Percentiles rank a stretch among this genome's conserved stretches.
These are phyloP conservation scores for Hyles lineata DNA, from an alignment of 2,888 invertebrate species.

Conservation along the genomic window DNA sequence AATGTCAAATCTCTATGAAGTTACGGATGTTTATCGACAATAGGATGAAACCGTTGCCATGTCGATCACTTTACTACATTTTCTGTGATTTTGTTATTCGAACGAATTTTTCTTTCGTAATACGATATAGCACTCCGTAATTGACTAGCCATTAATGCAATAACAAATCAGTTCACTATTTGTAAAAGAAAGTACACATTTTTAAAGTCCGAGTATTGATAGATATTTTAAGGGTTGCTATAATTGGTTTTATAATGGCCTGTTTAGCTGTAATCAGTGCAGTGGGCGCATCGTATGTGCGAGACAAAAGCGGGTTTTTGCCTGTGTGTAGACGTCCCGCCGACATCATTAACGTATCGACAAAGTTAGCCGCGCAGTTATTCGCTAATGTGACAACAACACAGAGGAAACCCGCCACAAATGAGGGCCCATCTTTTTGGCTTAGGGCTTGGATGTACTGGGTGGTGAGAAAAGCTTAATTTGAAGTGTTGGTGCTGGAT, in stretches of 20 bases:
- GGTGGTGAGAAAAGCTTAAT: slow-evolving; percentile 2
- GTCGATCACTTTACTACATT: no score
- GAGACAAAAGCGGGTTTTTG: slow-evolving; percentile 70
- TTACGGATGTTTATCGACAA: no score
- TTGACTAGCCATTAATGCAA: no score
- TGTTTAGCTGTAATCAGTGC: slow-evolving; percentile 16
- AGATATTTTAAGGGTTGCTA: background rate
- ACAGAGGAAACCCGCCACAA: slow-evolving; percentile 81
- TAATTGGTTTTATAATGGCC: background rate
- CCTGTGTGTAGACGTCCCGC: slow-evolving; percentile 67
- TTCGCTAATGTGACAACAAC: slow-evolving; percentile 84
- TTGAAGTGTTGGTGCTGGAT: background rate
- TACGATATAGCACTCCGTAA: no score
- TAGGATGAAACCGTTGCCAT: no score
- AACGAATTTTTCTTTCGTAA: no score
- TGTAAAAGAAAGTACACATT: background rate
- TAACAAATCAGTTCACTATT: no score
- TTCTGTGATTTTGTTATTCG: no score
- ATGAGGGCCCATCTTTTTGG: slow-evolving; percentile 79
- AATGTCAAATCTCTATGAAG: no score
- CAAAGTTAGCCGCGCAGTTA: slow-evolving; percentile 75
- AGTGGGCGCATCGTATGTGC: slow-evolving; percentile 16
- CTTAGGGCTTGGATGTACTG: slow-evolving; percentile 59
- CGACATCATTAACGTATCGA: slow-evolving; percentile 83
- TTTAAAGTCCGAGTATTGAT: background rate